Evolutionary conservation across 2,888 invertebrate species (phyloP).

Genomic region (Caenorhabditis sulstoni): DNA sequence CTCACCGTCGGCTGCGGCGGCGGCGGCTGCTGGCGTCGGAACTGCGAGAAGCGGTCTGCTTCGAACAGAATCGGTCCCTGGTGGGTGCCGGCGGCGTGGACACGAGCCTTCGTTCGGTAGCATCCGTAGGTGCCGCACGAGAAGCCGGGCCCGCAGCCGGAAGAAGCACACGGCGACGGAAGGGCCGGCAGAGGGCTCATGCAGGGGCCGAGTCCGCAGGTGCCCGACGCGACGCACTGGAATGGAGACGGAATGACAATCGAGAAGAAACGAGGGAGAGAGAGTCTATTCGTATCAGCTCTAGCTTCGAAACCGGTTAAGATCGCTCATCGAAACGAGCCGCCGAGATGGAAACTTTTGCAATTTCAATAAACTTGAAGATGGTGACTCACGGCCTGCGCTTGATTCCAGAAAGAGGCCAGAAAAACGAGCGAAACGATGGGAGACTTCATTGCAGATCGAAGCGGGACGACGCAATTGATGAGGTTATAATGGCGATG

Average conservation of each 20-base stretch:
- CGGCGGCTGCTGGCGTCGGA: constrained; percentile 55
- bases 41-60: constrained; percentile 66
- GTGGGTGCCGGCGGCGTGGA: constrained; percentile 61
- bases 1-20: constrained; percentile 51
- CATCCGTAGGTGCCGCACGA: constrained; percentile 71
- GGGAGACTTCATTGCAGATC: constrained; percentile 26
- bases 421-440: constrained; percentile 15
- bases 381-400: constrained; percentile 15
- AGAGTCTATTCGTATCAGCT: too few relatives aligned
- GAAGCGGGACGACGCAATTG: constrained; percentile 19
- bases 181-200: constrained; percentile 64
- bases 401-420: constrained; percentile 10
- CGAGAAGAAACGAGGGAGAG: too few relatives aligned
- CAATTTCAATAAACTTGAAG: too few relatives aligned
- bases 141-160: constrained; percentile 70
- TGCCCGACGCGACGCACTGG: constrained; percentile 75
- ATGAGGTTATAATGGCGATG: constrained; percentile 48
- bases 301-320: too few relatives aligned
- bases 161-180: constrained; percentile 61
- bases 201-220: constrained; percentile 73
- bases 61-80: constrained; percentile 62
- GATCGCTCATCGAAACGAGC: too few relatives aligned
- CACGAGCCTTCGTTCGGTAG: constrained; percentile 65
- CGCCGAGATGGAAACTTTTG: too few relatives aligned
- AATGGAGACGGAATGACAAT: not conserved